Evolutionary conservation across 1,140 invertebrate genomes (phyloP).

Genomic region (Nasonia longicornis): DNA sequence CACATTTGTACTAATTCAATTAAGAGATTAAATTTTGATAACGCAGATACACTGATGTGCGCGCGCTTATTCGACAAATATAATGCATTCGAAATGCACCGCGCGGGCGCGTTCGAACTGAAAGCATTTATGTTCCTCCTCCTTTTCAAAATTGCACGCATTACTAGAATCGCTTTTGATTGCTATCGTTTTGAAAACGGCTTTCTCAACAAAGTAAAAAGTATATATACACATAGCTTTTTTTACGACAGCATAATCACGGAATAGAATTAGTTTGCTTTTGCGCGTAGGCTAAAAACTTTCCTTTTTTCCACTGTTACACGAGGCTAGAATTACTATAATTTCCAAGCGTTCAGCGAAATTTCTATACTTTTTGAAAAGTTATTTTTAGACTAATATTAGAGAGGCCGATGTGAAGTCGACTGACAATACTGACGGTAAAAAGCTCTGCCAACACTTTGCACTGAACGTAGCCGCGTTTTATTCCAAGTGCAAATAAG

Average conservation of each 20-base stretch:
- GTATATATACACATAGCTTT: neutral
- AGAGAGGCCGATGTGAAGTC: neutral
- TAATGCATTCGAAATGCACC: neutral
- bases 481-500: neutral
- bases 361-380: conserved; percentile 1
- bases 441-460: neutral
- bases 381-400: neutral
- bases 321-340: neutral
- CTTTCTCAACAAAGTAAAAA: neutral
- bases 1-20: neutral
- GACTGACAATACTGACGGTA: neutral
- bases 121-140: neutral
- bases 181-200: neutral
- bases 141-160: neutral
- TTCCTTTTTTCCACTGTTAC: neutral
- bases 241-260: neutral
- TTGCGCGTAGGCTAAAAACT: neutral
- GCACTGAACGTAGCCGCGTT: neutral
- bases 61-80: neutral
- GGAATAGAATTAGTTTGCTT: neutral
- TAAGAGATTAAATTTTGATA: no score
- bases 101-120: no score
- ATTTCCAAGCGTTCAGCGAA: neutral
- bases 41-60: no score
- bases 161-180: neutral